phyloP scores from a whole-genome alignment of 1,140 invertebrate species.

The Holotrichia oblita region DNA sequence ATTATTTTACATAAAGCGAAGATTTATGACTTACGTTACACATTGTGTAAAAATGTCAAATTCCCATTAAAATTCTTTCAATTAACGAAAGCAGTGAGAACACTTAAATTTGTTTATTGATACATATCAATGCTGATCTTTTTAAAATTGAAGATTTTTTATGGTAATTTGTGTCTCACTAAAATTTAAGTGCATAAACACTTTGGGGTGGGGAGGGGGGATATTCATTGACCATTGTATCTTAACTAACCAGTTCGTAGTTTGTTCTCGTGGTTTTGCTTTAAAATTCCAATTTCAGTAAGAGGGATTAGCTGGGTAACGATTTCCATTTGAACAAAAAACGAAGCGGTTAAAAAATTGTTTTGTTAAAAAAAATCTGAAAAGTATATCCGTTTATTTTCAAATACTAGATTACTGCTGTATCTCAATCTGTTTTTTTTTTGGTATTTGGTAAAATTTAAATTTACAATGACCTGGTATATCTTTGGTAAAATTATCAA shows the following conservation, averaged over 20 bases:
- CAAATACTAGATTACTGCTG: slow-evolving; percentile 27
- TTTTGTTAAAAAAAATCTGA: slow-evolving; percentile 37
- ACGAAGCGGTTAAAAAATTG: slow-evolving; percentile 2
- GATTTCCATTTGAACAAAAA: background rate
- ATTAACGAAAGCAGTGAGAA: background rate
- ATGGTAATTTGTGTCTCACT: background rate
- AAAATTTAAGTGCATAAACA: background rate
- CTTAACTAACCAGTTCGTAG: background rate
- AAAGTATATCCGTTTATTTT: slow-evolving; percentile 26
- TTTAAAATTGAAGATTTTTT: background rate
- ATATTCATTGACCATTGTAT: slow-evolving; percentile 17
- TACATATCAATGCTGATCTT: slow-evolving; percentile 31
- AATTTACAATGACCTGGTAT: slow-evolving; percentile 26
- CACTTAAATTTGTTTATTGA: background rate
- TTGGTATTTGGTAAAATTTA: slow-evolving; percentile 32
- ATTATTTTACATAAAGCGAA: background rate
- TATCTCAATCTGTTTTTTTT: slow-evolving; percentile 28
- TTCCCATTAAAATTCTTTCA: slow-evolving; percentile 30
- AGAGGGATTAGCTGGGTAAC: slow-evolving; percentile 10
- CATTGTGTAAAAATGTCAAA: background rate
- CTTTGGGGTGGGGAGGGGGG: background rate
- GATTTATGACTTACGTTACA: background rate
- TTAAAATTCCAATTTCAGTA: slow-evolving; percentile 6
- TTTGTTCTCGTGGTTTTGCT: slow-evolving; percentile 3
- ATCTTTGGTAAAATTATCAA: slow-evolving; percentile 23